Base-by-base conservation (phyloP, 2,113 vertebrate species). In the Cephalopholis sonnerati region DNA sequence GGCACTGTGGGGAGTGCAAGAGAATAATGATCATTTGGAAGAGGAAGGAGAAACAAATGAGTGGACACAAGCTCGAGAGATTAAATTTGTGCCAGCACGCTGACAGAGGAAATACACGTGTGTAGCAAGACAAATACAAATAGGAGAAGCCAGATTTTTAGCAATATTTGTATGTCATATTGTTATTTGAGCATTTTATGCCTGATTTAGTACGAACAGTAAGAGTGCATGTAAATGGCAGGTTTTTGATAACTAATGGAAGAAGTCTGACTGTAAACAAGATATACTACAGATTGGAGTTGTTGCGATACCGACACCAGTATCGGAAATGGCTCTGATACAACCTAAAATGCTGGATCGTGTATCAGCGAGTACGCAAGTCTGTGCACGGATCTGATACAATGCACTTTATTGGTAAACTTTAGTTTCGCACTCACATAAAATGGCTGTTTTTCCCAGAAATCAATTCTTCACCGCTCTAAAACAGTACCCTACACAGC, bases 1-100 rank as follows among this genome's bases (percentile, higher is more conserved):
- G 32, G 24, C 0, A 67, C 25, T 70, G 48, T 63, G 72, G 50
- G 55, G 72, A 79, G 54, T 15, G 87, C 46, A 71, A 54, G 55
- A 73, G 76, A 91, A 83, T 24, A 72, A 70, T 2, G 41, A 44
- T 54, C 48, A 69, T 46, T 32, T 62, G 82, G 73, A 71, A 70
- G 39, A 70, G 27, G 36, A 68, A 0, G 18, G 61, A 32, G 36
- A 77, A 65, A 82, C 46, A 51, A 72, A 77, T 46, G 46, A 81
- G 39, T 13, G 20, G 78, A 77, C 2, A 77, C 10, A 10, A 67
- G 65, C 24, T 54, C 16, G 1, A 18, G 74, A 65, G 57, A 36
- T 61, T 63, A 50, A 66, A 44, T 24, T 27, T 68, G 55, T 2
- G 25, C 41, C 17, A 73, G 46, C 2, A 54, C 1, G 29, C 2